Evolutionary conservation across 2,113 vertebrate species (phyloP), one percentile per base, ranked within the genome.

Genomic region (Bos taurus): DNA sequence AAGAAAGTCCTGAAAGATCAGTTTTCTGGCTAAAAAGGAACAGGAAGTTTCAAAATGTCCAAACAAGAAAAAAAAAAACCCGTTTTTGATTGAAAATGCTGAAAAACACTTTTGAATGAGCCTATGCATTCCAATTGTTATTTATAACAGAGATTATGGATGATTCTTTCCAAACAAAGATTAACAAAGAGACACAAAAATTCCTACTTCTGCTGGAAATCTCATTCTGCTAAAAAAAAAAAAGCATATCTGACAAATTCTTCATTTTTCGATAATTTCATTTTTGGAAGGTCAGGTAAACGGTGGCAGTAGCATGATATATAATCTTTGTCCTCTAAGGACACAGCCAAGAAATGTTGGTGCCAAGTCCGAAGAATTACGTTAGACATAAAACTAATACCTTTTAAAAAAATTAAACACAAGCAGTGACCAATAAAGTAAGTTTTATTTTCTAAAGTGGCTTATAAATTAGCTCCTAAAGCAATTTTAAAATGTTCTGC

Each of bases 91-190:
- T 67, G 16, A 88, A 96, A 90, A 87, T 9, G 8, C 60, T 80
- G 16, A 90, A 92, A 96, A 97, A 62, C 13, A 92, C 40, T 94
- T 94, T 80, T 57, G n/a, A 95, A 86, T 91, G n/a, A 94, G 23
- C 0, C 12, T 71, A 36, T 82, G 14, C 40, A 84, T 85, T 87
- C 19, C 88, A 91, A 88, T 25, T 93, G 71, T 80, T 52, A 83
- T 40, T 93, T 88, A 52, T 84, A 95, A 96, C 82, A 19, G 56
- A 77, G 54, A 77, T 81, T 67, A 95, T 13, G 4, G 62, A 78
- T 87, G 30, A 91, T 54, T 89, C 36, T 83, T 94, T 95, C 26
- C 30, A 91, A 89, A 96, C 46, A 94, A 92, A 97, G 82, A 95
- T 82, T 90, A 87, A 23, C 83, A 95, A 80, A 95, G 60, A 71